Conservation (phyloP, 2,797 vertebrate species). For the Gallinago solitaria region DNA sequence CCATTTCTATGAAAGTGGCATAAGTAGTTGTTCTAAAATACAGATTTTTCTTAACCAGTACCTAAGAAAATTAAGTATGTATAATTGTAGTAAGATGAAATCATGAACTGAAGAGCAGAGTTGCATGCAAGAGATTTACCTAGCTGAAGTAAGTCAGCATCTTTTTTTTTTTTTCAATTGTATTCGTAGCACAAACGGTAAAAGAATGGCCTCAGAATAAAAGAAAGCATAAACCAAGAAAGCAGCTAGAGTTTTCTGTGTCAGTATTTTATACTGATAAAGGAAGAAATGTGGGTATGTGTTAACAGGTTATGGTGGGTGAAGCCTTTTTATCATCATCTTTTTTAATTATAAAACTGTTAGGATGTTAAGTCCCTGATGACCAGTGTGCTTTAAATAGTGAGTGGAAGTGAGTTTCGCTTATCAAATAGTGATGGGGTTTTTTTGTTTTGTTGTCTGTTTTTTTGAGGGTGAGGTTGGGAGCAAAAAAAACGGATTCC, state of each 20-base stretch:
- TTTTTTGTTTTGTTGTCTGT: background rate
- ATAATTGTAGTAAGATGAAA: background rate
- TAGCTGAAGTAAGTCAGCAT: background rate
- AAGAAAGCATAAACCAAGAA: constrained; percentile 54
- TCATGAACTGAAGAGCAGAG: background rate
- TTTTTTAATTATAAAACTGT: background rate
- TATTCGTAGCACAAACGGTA: constrained; percentile 42
- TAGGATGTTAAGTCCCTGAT: background rate
- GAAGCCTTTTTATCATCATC: background rate
- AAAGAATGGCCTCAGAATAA: constrained; percentile 33
- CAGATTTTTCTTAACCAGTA: background rate
- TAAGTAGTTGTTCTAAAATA: background rate
- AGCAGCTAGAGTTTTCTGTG: constrained; percentile 20
- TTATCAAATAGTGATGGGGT: background rate
- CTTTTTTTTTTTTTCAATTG: background rate
- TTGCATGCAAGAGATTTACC: background rate
- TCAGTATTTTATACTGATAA: constrained; percentile 75
- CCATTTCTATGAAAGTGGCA: background rate
- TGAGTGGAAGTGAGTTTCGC: background rate
- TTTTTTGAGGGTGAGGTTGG: background rate
- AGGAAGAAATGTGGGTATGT: constrained; percentile 75
- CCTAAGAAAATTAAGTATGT: background rate
- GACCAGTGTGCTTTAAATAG: background rate
- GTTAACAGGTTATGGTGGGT: background rate
- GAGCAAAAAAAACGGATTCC: background rate